Percentiles rank a stretch among this genome's conserved stretches.
Evolutionary conservation across 2,113 vertebrate genomes (phyloP).

Genomic region (Petromus typicus): DNA sequence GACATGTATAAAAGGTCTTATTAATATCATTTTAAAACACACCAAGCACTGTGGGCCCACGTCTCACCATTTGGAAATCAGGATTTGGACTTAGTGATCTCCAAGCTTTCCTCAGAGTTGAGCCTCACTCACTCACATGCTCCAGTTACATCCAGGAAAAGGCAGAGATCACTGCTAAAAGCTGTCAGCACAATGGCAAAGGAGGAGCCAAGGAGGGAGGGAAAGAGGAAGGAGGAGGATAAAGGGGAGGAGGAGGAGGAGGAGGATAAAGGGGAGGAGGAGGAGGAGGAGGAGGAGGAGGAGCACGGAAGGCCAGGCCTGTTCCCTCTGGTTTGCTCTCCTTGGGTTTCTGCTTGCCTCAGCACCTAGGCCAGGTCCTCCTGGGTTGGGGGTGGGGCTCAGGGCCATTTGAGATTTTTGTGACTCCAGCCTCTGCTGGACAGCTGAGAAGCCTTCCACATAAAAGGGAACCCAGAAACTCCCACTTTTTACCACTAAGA

Average conservation of each 20-base stretch:
- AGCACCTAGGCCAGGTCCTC: not conserved
- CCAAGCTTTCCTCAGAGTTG: not conserved
- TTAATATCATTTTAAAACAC: not conserved
- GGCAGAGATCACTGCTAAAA: rapidly evolving
- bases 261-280: not conserved
- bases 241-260: not conserved
- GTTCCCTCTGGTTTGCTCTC: not conserved
- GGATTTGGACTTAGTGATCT: not conserved
- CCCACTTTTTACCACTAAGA: not conserved
- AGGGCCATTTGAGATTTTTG: not conserved
- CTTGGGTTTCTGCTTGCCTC: not conserved
- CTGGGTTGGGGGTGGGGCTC: not conserved
- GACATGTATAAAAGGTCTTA: not conserved
- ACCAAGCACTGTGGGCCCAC: not conserved
- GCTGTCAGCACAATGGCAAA: not conserved
- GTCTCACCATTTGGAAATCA: not conserved
- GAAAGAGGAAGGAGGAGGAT: too few relatives aligned
- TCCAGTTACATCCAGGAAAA: not conserved
- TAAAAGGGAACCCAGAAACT: not conserved
- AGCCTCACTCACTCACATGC: rapidly evolving
- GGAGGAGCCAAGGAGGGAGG: not conserved
- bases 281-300: not conserved
- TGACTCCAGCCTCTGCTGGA: not conserved
- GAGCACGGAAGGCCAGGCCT: not conserved
- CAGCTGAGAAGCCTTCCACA: not conserved